These are phyloP conservation scores for Scomber japonicus DNA, from an alignment of 2,113 vertebrate species.

Conservation along the genomic window DNA sequence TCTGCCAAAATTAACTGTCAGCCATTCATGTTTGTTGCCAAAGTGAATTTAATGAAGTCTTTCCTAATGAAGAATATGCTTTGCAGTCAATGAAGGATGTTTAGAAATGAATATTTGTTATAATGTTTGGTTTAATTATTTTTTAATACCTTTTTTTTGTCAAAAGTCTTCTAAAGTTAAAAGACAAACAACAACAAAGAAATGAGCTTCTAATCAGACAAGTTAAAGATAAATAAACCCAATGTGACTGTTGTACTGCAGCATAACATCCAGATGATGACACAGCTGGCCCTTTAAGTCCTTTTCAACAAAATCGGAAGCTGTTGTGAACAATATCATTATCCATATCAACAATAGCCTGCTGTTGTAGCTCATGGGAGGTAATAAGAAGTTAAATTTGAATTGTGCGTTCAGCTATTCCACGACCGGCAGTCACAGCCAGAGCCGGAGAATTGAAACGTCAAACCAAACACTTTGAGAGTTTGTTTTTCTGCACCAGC, in stretches of 20 bases:
- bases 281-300: conserved; percentile 12
- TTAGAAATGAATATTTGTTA: conserved; percentile 2
- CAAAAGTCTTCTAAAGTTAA: background rate
- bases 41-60: conserved; percentile 59
- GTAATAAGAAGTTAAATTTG: conserved; percentile 37
- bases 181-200: conserved; percentile 7
- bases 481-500: conserved; percentile 35
- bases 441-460: conserved; percentile 37
- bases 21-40: conserved; percentile 68
- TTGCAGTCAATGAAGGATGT: conserved; percentile 33
- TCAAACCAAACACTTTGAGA: conserved; percentile 47
- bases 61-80: conserved; percentile 22
- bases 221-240: background rate
- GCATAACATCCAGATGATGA: conserved; percentile 11
- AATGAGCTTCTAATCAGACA: conserved; percentile 17
- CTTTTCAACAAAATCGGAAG: conserved; percentile 39
- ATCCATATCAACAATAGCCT: conserved; percentile 31
- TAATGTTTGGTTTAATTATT: background rate
- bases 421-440: conserved; percentile 28
- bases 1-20: conserved; percentile 59
- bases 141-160: background rate
- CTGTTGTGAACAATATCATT: conserved; percentile 47
- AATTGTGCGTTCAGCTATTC: conserved; percentile 33
- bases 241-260: background rate
- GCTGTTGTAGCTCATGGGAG: conserved; percentile 21